Conservation (phyloP, 2,888 invertebrate species). For the Phlogophora meticulosa region DNA sequence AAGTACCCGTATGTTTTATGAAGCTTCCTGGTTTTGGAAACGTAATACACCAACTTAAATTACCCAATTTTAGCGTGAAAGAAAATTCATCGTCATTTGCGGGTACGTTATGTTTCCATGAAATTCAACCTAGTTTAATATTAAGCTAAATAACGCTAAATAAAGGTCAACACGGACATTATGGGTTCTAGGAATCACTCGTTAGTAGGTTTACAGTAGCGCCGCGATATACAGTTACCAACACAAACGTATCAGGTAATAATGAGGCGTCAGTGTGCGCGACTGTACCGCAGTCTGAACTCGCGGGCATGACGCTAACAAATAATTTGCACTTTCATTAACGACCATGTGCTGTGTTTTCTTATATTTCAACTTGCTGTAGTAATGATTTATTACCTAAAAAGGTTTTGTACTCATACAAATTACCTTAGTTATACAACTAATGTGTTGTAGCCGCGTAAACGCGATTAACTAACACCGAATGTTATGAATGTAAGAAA, state of each 20-base stretch:
- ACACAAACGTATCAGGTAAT: conserved; percentile 48
- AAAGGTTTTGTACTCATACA: conserved; percentile 58
- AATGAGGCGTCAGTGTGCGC: conserved; percentile 45
- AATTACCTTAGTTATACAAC: conserved; percentile 58
- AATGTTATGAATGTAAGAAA: conserved; percentile 22
- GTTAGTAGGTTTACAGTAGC: conserved; percentile 49
- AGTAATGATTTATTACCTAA: conserved; percentile 69
- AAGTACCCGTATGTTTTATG: no score
- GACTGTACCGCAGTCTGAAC: conserved; percentile 52
- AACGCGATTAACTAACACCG: conserved; percentile 33
- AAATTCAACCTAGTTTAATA: conserved; percentile 39
- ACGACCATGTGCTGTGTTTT: conserved; percentile 65
- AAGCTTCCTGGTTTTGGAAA: neutral
- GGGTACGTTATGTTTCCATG: conserved; percentile 33
- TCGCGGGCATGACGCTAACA: conserved; percentile 61
- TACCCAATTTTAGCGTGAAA: conserved; percentile 5
- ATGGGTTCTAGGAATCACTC: conserved; percentile 61
- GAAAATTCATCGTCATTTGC: conserved; percentile 1
- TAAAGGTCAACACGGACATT: conserved; percentile 59
- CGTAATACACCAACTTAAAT: conserved; percentile 1
- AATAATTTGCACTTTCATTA: conserved; percentile 70
- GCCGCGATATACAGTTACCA: conserved; percentile 16
- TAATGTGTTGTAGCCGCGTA: conserved; percentile 53
- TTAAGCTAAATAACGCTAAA: conserved; percentile 42
- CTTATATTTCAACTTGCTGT: conserved; percentile 59